Percentiles rank a stretch among this genome's conserved stretches.
phyloP scores from a whole-genome alignment of 1,140 invertebrate species.

The Bilobella aurantiaca region DNA sequence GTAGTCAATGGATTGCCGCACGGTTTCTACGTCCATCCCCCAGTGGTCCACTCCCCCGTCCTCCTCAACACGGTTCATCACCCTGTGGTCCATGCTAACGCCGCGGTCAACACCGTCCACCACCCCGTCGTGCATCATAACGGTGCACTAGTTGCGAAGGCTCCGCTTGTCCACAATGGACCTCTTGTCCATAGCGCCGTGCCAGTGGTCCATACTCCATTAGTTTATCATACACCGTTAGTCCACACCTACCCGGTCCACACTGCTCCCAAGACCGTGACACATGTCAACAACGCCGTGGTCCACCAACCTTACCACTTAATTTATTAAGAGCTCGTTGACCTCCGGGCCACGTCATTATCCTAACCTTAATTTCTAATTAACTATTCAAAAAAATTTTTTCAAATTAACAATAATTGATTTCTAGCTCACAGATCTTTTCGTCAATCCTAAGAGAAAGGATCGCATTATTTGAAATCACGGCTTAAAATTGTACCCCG shows the following conservation, averaged over 20 bases:
- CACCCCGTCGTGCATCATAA: background rate
- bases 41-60: background rate
- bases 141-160: background rate
- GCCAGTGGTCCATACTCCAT: constrained; percentile 1
- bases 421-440: no score
- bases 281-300: no score
- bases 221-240: background rate
- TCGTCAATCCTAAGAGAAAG: no score
- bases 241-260: constrained; percentile 6
- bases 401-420: background rate
- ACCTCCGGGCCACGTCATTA: no score
- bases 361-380: no score
- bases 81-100: background rate
- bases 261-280: background rate
- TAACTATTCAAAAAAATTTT: no score
- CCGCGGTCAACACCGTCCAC: background rate
- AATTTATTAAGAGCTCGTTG: no score
- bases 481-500: no score
- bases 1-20: constrained; percentile 1
- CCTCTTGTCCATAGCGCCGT: background rate
- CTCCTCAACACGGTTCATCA: background rate
- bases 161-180: background rate
- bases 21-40: background rate
- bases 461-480: no score
- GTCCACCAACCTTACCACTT: no score